phyloP scores from a whole-genome alignment of 2,113 vertebrate species.

The Bos indicus region DNA sequence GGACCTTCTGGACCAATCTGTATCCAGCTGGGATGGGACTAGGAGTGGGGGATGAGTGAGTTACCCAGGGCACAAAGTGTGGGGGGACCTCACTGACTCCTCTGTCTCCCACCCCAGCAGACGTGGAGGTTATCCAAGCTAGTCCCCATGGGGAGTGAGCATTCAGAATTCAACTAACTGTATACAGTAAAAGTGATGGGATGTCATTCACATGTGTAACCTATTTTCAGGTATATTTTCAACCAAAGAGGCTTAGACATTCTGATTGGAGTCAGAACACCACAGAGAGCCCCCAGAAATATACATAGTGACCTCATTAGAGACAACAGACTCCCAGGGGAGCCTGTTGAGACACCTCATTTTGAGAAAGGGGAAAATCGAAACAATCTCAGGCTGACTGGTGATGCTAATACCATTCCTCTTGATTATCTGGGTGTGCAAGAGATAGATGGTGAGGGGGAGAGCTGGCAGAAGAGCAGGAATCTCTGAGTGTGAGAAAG shows the following conservation, averaged over 20 bases:
- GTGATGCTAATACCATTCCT: not conserved
- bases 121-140: no score
- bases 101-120: not conserved
- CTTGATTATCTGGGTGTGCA: not conserved
- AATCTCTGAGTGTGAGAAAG: not conserved
- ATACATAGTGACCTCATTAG: not conserved
- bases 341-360: slow-evolving; percentile 1
- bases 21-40: fast-evolving
- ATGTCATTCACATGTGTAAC: not conserved
- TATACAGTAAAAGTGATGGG: not conserved
- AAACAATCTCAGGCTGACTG: not conserved
- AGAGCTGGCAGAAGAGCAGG: not conserved
- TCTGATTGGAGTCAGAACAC: not conserved
- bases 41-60: no score
- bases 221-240: not conserved
- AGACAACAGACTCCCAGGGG: not conserved
- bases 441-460: not conserved
- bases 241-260: not conserved
- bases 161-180: not conserved
- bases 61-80: not conserved
- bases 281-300: not conserved
- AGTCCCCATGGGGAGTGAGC: not conserved
- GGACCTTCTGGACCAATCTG: not conserved
- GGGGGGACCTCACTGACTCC: not conserved
- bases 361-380: not conserved